Conservation (phyloP, 2,113 vertebrate species). For the Hystrix cristata region DNA sequence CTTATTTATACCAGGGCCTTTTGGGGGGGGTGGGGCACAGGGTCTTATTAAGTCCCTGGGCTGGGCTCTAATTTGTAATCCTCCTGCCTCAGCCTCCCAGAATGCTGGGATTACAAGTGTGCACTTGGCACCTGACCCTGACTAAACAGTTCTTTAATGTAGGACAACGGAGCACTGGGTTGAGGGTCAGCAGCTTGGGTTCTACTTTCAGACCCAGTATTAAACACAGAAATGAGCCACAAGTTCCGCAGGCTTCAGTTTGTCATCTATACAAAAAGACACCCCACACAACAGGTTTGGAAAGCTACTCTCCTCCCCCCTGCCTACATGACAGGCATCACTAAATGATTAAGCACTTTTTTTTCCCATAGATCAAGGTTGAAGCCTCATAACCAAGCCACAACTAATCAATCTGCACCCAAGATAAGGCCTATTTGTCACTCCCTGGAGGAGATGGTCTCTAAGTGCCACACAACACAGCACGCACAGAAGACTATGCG, state of each 20-base stretch:
- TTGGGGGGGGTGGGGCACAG: background rate
- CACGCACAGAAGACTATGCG: background rate
- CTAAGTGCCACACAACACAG: background rate
- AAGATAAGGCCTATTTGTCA: too few species aligned
- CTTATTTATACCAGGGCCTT: background rate
- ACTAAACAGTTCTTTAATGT: background rate
- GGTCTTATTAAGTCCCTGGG: background rate
- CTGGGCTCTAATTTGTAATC: background rate
- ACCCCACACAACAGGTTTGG: fast-evolving
- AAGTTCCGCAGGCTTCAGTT: background rate
- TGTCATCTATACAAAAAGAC: background rate
- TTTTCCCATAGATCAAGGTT: background rate
- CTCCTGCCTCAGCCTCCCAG: background rate
- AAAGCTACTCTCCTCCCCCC: background rate
- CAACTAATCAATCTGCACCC: background rate
- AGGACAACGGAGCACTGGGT: fast-evolving
- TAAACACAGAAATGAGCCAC: background rate
- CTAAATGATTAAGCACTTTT: background rate
- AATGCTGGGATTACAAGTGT: background rate
- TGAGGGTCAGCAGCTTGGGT: background rate
- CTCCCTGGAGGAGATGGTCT: background rate
- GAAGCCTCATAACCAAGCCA: background rate
- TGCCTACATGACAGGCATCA: fast-evolving
- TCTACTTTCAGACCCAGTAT: background rate
- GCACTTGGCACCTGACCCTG: background rate